These are phyloP conservation scores for Macrophya annulata DNA, from an alignment of 2,888 invertebrate species.

Conservation along the genomic window DNA sequence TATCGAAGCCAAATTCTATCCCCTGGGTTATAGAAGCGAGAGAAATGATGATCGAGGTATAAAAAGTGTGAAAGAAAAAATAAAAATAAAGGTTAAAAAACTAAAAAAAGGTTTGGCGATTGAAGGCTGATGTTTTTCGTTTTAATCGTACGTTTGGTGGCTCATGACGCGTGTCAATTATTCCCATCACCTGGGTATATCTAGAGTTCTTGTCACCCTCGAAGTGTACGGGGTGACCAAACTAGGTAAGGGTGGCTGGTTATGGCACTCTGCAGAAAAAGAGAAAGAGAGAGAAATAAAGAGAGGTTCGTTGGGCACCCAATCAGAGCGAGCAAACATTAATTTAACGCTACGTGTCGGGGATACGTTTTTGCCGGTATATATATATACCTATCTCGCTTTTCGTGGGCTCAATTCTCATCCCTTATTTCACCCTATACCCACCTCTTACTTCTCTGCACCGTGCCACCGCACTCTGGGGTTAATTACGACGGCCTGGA, in stretches of 20 bases:
- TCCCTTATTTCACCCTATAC: conserved; percentile 26
- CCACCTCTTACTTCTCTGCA: background rate
- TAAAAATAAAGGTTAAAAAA: background rate
- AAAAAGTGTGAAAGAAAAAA: background rate
- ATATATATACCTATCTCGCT: background rate
- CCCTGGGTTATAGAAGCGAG: background rate
- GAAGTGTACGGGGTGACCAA: background rate
- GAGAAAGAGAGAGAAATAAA: background rate
- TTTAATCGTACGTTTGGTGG: background rate
- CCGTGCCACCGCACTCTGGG: conserved; percentile 23
- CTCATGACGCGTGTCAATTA: conserved; percentile 32
- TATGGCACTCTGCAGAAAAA: background rate
- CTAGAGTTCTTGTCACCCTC: background rate
- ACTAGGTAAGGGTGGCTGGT: conserved; percentile 13
- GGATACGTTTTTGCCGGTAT: conserved; percentile 72
- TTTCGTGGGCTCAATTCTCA: conserved; percentile 11
- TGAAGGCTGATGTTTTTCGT: background rate
- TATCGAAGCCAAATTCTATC: conserved; percentile 4
- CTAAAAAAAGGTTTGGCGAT: background rate
- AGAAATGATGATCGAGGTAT: background rate
- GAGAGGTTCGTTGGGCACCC: conserved; percentile 58
- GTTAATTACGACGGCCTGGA: conserved; percentile 52
- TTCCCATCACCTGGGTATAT: conserved; percentile 13
- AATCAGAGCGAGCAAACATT: conserved; percentile 75
- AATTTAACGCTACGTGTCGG: conserved; percentile 76